Conservation (phyloP, 2,113 vertebrate species). For the Echinops telfairi region DNA sequence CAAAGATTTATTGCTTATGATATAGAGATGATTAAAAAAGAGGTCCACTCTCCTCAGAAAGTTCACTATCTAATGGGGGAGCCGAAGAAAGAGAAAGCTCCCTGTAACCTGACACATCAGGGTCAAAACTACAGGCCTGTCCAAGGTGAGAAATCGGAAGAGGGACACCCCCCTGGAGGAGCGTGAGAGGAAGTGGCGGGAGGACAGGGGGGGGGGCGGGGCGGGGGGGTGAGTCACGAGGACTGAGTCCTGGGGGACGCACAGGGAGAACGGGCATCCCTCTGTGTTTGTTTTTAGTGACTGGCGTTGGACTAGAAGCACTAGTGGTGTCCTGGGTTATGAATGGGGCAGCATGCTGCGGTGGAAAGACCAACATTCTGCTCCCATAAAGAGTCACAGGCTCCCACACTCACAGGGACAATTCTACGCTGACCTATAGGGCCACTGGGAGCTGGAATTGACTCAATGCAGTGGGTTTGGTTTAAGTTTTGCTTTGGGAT, state of each 20-base stretch:
- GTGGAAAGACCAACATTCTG: too few relatives aligned
- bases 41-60: neutral
- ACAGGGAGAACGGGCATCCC: neutral
- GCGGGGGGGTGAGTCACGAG: accelerated
- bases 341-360: too few relatives aligned
- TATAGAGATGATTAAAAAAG: neutral
- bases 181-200: neutral
- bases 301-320: neutral
- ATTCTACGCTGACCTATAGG: too few relatives aligned
- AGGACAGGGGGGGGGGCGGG: too few relatives aligned
- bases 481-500: neutral
- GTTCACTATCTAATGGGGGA: neutral
- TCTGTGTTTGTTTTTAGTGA: neutral
- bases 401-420: too few relatives aligned
- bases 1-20: conserved; percentile 34
- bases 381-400: too few relatives aligned
- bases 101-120: neutral
- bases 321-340: too few relatives aligned
- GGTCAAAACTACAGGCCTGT: neutral
- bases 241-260: neutral
- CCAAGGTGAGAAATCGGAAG: neutral
- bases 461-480: too few relatives aligned
- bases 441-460: too few relatives aligned
- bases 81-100: neutral
- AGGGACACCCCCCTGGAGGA: neutral